Evolutionary conservation across 2,113 vertebrate genomes (phyloP).

Genomic region (Coregonus clupeaformis): DNA sequence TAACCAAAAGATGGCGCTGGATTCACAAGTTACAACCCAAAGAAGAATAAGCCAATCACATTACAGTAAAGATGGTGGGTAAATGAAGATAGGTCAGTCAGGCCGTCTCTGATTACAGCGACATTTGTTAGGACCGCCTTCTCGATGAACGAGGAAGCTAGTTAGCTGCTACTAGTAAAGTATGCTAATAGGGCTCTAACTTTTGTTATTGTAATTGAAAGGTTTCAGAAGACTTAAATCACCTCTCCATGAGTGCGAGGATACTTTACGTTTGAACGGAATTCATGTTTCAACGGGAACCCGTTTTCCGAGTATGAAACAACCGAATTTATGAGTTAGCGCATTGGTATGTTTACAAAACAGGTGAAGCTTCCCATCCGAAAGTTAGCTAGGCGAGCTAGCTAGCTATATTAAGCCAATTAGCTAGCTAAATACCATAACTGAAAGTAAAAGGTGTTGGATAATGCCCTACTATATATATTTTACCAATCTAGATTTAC

Average conservation of each 20-base stretch:
- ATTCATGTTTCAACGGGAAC: not conserved
- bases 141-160: not conserved
- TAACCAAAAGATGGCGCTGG: no score
- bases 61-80: not conserved
- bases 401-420: not conserved
- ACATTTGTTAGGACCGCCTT: not conserved
- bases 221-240: not conserved
- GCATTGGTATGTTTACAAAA: slow-evolving; percentile 1
- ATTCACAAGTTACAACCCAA: not conserved
- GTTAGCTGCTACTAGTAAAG: not conserved
- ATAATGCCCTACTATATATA: not conserved
- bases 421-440: not conserved
- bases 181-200: not conserved
- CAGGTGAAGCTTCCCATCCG: not conserved
- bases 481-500: not conserved
- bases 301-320: not conserved
- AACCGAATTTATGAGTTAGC: not conserved
- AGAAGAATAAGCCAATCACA: not conserved
- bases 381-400: not conserved
- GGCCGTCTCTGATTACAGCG: no score
- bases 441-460: not conserved
- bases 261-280: not conserved
- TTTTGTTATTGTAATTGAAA: not conserved
- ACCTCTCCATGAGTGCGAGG: not conserved
- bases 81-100: no score